phyloP scores from a whole-genome alignment of 1,140 invertebrate species.

The Tetramorium parvispinum region DNA sequence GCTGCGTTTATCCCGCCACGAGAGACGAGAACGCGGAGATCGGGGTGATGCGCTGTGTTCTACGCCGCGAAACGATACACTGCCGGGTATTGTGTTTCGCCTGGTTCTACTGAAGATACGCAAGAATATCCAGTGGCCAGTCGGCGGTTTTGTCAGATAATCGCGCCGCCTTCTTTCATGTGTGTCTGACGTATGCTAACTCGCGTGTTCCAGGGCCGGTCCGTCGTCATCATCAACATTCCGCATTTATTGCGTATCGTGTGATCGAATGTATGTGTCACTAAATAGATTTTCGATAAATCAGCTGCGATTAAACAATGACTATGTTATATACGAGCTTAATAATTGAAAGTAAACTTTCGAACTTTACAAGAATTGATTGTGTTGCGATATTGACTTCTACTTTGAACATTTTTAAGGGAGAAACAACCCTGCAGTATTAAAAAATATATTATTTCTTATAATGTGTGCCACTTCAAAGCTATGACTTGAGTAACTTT shows the following conservation, averaged over 20 bases:
- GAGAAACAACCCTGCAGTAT: background rate
- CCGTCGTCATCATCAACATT: slow-evolving; percentile 48
- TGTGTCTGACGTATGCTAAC: slow-evolving; percentile 46
- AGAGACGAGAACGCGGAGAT: slow-evolving; percentile 32
- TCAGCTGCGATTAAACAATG: background rate
- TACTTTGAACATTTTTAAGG: background rate
- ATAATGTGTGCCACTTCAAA: no score
- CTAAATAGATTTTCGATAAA: background rate
- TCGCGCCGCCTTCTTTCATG: slow-evolving; percentile 43
- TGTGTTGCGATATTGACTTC: background rate
- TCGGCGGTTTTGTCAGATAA: slow-evolving; percentile 61
- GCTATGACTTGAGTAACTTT: no score
- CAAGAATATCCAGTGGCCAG: slow-evolving; percentile 63
- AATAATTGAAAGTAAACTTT: background rate
- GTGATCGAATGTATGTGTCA: background rate
- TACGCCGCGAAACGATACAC: slow-evolving; percentile 63
- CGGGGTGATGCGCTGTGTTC: slow-evolving; percentile 30
- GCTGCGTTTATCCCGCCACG: slow-evolving; percentile 37
- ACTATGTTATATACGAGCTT: background rate
- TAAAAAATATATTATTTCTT: background rate
- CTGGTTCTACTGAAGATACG: slow-evolving; percentile 44
- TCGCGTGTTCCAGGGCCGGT: slow-evolving; percentile 29
- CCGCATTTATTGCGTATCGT: slow-evolving; percentile 43
- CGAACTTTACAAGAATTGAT: background rate
- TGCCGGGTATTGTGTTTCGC: slow-evolving; percentile 76